Conservation (phyloP, 1,140 invertebrate species). For the Tetramorium alpestre region DNA sequence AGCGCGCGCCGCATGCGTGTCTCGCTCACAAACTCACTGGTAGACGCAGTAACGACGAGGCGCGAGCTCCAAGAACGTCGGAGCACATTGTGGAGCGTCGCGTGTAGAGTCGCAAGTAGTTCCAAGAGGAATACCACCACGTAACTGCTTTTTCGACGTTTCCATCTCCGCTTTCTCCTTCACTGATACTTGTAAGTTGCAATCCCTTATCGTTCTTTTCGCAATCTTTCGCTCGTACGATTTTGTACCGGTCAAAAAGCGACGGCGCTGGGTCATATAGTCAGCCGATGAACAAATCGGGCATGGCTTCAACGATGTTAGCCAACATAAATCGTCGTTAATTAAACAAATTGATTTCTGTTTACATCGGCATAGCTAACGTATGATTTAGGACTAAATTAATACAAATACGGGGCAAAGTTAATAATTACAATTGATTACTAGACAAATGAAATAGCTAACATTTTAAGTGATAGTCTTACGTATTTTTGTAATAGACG, state of each 20-base stretch:
- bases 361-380: background rate
- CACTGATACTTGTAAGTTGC: conserved; percentile 24
- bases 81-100: background rate
- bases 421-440: background rate
- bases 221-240: background rate
- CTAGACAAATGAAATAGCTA: background rate
- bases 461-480: background rate
- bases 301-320: background rate
- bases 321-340: background rate
- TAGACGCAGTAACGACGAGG: conserved; percentile 49
- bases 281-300: background rate
- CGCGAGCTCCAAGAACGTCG: conserved; percentile 14
- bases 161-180: background rate
- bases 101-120: conserved; percentile 11
- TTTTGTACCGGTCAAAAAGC: background rate
- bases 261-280: background rate
- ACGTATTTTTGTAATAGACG: background rate
- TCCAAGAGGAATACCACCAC: background rate
- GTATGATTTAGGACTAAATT: background rate
- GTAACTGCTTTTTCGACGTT: background rate
- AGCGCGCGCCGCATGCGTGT: conserved; percentile 67
- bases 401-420: background rate
- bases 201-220: background rate
- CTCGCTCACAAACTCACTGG: conserved; percentile 51
- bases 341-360: background rate